These are phyloP conservation scores for Paragorgia papillata DNA, from an alignment of 92 coral and sea anemone species.

Conservation along the genomic window DNA sequence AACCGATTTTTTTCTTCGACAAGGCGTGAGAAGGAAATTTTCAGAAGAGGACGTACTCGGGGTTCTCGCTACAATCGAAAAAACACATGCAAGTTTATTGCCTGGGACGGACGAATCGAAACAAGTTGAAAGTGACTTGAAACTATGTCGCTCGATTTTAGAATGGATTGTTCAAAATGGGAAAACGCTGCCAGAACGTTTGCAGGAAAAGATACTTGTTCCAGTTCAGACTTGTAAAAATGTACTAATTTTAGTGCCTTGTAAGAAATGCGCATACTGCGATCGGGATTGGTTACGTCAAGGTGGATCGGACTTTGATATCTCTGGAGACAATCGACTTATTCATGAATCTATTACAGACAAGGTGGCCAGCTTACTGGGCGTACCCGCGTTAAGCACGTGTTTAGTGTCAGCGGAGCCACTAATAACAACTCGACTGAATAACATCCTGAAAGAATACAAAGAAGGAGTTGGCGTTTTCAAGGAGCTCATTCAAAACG, in stretches of 20 bases:
- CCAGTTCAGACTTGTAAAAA: constrained; percentile 67
- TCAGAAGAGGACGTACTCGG: constrained; percentile 56
- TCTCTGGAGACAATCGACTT: constrained; percentile 57
- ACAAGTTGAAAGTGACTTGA: constrained; percentile 42
- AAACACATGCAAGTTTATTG: constrained; percentile 46
- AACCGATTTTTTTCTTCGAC: constrained; percentile 46
- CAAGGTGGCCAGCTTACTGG: constrained; percentile 62
- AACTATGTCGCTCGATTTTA: constrained; percentile 62
- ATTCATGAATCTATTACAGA: constrained; percentile 70
- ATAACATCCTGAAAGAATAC: too few relatives aligned
- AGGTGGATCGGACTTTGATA: constrained; percentile 57
- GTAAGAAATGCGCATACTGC: constrained; percentile 68
- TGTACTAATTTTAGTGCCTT: constrained; percentile 65
- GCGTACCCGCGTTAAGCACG: constrained; percentile 80
- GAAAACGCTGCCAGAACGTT: constrained; percentile 42
- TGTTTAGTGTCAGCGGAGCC: constrained; percentile 70
- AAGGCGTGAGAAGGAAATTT: constrained; percentile 63
- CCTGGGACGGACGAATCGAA: background rate
- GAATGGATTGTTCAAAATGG: constrained; percentile 73
- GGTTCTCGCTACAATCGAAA: constrained; percentile 62
- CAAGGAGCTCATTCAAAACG: too few relatives aligned
- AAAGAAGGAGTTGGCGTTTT: too few relatives aligned
- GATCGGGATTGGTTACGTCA: constrained; percentile 75
- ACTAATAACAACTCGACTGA: too few relatives aligned
- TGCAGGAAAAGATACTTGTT: constrained; percentile 58